Evolutionary conservation across 2,797 vertebrate genomes (phyloP).

Genomic region (Distichodus sexfasciatus): DNA sequence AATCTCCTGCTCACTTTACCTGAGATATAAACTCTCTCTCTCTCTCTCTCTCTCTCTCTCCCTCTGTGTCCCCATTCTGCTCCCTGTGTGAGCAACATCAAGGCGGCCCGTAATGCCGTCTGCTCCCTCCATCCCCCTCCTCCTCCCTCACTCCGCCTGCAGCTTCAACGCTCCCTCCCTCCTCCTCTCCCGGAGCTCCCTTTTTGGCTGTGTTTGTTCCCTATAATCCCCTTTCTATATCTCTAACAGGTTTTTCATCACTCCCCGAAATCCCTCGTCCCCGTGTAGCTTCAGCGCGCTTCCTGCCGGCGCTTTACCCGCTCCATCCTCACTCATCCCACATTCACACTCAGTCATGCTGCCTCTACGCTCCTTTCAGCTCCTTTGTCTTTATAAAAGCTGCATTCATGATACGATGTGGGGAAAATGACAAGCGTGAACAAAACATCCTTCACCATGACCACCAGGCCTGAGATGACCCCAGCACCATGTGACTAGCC

Average conservation of each 20-base stretch:
- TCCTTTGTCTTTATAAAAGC: not conserved
- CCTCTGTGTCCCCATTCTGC: conserved; percentile 7
- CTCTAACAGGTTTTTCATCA: conserved; percentile 2
- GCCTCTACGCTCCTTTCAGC: not conserved
- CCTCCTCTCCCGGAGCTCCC: not conserved
- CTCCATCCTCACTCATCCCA: not conserved
- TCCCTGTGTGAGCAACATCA: conserved; percentile 16
- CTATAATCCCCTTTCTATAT: conserved; percentile 15
- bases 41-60: too few relatives aligned
- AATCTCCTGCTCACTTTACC: not conserved
- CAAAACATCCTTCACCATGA: too few relatives aligned
- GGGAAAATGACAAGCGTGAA: not conserved
- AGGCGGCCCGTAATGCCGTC: conserved; percentile 14
- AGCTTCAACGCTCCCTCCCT: conserved; percentile 3
- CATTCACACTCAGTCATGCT: not conserved
- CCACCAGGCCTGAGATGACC: too few relatives aligned
- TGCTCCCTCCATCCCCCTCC: not conserved
- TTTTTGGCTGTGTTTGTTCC: not conserved
- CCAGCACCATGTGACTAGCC: too few relatives aligned
- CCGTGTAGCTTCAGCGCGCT: not conserved
- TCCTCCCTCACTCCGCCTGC: conserved; percentile 15
- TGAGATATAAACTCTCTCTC: conserved; percentile 23
- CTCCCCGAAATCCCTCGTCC: conserved; percentile 5
- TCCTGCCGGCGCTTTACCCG: conserved; percentile 7
- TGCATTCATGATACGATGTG: not conserved